phyloP scores from a whole-genome alignment of 1,140 invertebrate genomes.

The Sycophaga agraensis region DNA sequence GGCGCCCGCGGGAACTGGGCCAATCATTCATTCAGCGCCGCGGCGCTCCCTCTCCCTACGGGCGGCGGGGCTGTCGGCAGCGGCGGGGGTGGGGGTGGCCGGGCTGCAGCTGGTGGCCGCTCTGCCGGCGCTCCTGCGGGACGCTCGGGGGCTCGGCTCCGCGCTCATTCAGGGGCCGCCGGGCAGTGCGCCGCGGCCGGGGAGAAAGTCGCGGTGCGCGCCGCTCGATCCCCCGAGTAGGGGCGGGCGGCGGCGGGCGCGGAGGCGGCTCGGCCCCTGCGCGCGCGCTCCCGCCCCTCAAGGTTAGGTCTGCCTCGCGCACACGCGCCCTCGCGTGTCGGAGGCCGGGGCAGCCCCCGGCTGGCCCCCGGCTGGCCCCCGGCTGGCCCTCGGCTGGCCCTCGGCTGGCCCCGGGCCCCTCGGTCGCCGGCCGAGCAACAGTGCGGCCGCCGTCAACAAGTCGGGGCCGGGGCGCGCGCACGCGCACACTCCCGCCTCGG shows the following conservation, averaged over 20 bases:
- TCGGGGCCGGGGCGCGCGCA: background rate
- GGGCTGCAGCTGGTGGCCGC: background rate
- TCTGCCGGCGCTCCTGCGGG: background rate
- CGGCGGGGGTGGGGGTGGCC: too few relatives aligned
- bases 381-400: background rate
- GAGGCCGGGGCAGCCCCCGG: background rate
- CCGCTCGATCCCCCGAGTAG: too few relatives aligned
- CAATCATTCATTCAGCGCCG: slow-evolving; percentile 17
- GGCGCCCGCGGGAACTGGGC: background rate
- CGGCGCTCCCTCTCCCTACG: background rate
- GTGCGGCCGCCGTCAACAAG: too few relatives aligned
- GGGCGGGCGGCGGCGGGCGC: too few relatives aligned
- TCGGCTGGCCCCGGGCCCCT: too few relatives aligned
- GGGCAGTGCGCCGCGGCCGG: too few relatives aligned
- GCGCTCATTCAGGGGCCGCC: too few relatives aligned
- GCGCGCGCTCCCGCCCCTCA: background rate
- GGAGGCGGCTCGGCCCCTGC: background rate
- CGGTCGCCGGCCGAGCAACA: too few relatives aligned
- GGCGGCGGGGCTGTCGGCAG: background rate
- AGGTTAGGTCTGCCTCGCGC: background rate
- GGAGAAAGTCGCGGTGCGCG: background rate
- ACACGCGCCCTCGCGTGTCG: slow-evolving; percentile 8
- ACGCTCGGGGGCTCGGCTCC: too few relatives aligned
- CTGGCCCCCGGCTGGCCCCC: background rate
- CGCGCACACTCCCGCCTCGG: background rate